Conservation (phyloP, 2,797 vertebrate genomes). For the Pseudomugil gertrudae region DNA sequence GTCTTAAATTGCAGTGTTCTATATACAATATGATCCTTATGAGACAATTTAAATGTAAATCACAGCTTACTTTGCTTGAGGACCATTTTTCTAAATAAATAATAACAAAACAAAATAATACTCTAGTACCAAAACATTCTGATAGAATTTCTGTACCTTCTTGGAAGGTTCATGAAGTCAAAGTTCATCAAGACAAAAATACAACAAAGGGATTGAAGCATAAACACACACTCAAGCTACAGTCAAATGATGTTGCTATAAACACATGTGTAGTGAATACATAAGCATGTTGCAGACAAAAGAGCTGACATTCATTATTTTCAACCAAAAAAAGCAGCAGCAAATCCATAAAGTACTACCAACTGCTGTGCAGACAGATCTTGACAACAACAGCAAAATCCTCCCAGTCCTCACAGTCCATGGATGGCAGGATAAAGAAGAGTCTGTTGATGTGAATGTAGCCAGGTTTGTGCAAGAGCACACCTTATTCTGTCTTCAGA, state of each 20-base stretch:
- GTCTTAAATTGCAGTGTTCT: background rate
- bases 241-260: background rate
- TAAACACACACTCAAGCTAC: background rate
- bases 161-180: background rate
- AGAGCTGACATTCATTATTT: constrained; percentile 55
- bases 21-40: background rate
- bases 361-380: constrained; percentile 52
- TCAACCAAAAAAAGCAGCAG: constrained; percentile 38
- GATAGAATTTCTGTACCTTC: background rate
- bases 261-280: constrained; percentile 1
- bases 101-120: no score
- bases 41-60: background rate
- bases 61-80: background rate
- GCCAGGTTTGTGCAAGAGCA: constrained; percentile 34
- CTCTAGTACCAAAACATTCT: background rate
- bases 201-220: background rate
- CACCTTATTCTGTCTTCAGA: constrained; percentile 17
- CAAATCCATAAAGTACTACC: constrained; percentile 59
- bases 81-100: background rate
- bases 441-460: constrained; percentile 44
- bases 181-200: background rate
- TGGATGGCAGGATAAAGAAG: constrained; percentile 39
- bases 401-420: constrained; percentile 34
- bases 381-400: constrained; percentile 56
- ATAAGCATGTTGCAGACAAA: constrained; percentile 29